A percentile compares a stretch with the other conserved stretches of the same genome.
These are phyloP conservation scores for Drosophila ficusphila DNA, from an alignment of 1,140 invertebrate species.

Conservation along the genomic window DNA sequence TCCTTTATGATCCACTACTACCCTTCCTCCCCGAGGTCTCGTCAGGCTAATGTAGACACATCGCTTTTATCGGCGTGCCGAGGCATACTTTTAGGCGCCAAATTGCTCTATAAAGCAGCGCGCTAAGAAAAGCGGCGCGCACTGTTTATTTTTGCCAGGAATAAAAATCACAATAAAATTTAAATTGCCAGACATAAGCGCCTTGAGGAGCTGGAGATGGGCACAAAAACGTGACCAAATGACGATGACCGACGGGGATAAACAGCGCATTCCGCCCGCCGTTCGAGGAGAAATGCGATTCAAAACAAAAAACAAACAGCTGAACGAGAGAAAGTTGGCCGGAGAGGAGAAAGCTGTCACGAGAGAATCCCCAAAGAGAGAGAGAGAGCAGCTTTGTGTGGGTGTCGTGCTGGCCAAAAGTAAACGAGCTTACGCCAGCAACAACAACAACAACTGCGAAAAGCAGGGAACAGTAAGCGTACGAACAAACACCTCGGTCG, in stretches of 20 bases:
- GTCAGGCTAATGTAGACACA: slow-evolving; percentile 24
- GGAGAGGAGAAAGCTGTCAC: background rate
- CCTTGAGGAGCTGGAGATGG: slow-evolving; percentile 10
- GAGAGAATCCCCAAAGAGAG: background rate
- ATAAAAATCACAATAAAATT: slow-evolving; percentile 78
- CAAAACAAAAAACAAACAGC: slow-evolving; percentile 81
- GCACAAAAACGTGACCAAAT: slow-evolving; percentile 53
- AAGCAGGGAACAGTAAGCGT: slow-evolving; percentile 15
- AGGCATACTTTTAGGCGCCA: slow-evolving; percentile 54
- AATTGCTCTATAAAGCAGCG: slow-evolving; percentile 56
- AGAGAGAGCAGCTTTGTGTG: slow-evolving; percentile 37
- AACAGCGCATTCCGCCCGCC: slow-evolving; percentile 11
- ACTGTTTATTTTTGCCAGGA: slow-evolving; percentile 55
- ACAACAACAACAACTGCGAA: slow-evolving; percentile 12
- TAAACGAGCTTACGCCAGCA: slow-evolving; percentile 53
- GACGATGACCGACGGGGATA: slow-evolving; percentile 23
- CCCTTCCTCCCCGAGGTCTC: slow-evolving; percentile 16
- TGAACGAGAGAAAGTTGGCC: slow-evolving; percentile 32
- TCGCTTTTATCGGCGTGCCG: slow-evolving; percentile 17
- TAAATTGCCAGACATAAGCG: slow-evolving; percentile 60
- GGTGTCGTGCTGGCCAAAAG: slow-evolving; percentile 40
- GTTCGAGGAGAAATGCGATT: slow-evolving; percentile 50
- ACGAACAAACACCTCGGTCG: slow-evolving; percentile 41
- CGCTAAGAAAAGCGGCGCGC: background rate
- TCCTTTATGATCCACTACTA: slow-evolving; percentile 25